A percentile compares a stretch with the other conserved stretches of the same genome.
These are phyloP conservation scores for Phymanthus crucifer DNA, from an alignment of 92 coral and sea anemone genomes.

Conservation along the genomic window DNA sequence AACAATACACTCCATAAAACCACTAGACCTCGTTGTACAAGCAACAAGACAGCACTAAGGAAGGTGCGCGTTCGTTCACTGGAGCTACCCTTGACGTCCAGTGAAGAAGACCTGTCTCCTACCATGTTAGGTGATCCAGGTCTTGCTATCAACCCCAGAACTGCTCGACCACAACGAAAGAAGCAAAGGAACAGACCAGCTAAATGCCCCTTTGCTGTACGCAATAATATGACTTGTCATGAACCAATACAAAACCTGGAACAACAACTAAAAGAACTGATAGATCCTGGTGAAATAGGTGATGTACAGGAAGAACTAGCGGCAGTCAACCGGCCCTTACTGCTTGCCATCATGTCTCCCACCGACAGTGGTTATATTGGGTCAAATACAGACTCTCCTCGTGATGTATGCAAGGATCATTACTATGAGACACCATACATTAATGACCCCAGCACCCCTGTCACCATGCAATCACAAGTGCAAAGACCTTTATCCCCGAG, in stretches of 20 bases:
- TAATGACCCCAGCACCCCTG: neutral
- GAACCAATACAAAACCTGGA: neutral
- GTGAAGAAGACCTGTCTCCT: slow-evolving; percentile 17
- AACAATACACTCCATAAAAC: slow-evolving; percentile 5
- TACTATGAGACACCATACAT: neutral
- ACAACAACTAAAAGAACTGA: slow-evolving; percentile 24
- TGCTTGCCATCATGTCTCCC: slow-evolving; percentile 36
- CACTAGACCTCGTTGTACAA: slow-evolving; percentile 1
- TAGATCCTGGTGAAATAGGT: slow-evolving; percentile 44
- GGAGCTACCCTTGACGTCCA: slow-evolving; percentile 26
- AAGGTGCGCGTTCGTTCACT: slow-evolving; percentile 28
- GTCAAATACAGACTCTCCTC: slow-evolving; percentile 20
- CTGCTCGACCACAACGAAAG: slow-evolving; percentile 19
- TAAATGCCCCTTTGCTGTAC: neutral
- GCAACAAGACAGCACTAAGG: neutral
- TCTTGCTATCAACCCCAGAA: neutral
- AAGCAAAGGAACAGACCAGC: slow-evolving; percentile 6
- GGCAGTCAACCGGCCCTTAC: slow-evolving; percentile 23
- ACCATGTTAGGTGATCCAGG: neutral
- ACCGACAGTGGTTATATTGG: slow-evolving; percentile 50
- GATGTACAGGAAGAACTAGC: slow-evolving; percentile 16
- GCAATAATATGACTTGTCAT: neutral
- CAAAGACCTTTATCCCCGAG: neutral
- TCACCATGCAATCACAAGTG: neutral
- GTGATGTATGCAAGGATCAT: slow-evolving; percentile 11